Percentiles rank a stretch among this genome's conserved stretches.
These are phyloP conservation scores for Microctenopoma lineatum DNA, from an alignment of 2,797 vertebrate genomes.

Conservation along the genomic window DNA sequence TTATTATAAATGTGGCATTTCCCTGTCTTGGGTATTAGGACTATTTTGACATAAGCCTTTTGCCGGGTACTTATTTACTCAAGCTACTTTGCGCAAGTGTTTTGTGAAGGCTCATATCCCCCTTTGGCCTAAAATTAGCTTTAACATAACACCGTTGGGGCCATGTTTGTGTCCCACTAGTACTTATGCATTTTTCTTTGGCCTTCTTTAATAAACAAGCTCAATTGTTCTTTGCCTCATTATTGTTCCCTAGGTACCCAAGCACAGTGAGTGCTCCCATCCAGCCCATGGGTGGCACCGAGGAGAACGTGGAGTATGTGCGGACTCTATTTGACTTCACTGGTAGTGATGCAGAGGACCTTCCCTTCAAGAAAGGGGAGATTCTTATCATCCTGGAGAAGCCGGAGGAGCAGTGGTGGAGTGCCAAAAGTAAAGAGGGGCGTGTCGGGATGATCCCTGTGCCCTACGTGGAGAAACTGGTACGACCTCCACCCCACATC, in stretches of 20 bases:
- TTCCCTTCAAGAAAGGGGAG: constrained; percentile 97
- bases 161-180: background rate
- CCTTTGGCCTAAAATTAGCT: background rate
- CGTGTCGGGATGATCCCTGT: constrained; percentile 97
- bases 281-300: constrained; percentile 82
- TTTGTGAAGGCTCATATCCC: no score
- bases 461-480: constrained; percentile 96
- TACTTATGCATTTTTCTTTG: background rate
- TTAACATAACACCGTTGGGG: background rate
- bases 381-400: constrained; percentile 95
- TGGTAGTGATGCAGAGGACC: constrained; percentile 96
- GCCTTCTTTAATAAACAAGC: background rate
- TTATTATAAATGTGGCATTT: background rate
- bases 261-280: constrained; percentile 86
- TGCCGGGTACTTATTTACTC: background rate
- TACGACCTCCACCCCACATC: constrained; percentile 83
- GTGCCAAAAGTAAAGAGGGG: constrained; percentile 96
- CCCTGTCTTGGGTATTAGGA: background rate
- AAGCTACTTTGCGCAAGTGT: no score
- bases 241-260: constrained; percentile 83
- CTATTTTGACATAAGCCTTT: background rate
- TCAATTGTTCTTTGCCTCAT: background rate
- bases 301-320: constrained; percentile 94
- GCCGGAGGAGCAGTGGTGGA: constrained; percentile 99
- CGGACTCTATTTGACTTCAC: constrained; percentile 98